phyloP scores from a whole-genome alignment of 2,113 vertebrate genomes.

The Rhynchopsitta pachyrhyncha region DNA sequence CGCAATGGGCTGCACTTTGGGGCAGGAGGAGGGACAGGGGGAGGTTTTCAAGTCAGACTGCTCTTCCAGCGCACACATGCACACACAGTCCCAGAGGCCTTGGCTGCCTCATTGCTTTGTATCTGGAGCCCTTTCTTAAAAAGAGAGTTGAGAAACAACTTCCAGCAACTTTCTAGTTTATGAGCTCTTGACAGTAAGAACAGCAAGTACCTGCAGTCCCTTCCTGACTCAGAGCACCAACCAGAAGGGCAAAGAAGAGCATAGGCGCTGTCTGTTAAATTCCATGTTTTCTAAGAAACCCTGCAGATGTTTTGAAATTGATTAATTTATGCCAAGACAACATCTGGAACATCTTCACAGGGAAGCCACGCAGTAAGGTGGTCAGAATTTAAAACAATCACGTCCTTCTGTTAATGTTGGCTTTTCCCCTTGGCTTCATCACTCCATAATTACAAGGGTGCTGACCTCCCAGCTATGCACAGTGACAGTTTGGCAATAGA shows the following conservation, averaged over 20 bases:
- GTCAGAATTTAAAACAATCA: conserved; percentile 41
- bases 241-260: neutral
- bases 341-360: conserved; percentile 63
- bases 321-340: conserved; percentile 53
- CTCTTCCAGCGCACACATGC: neutral
- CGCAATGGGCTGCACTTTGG: neutral
- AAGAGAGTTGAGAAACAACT: neutral
- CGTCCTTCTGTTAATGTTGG: conserved; percentile 35
- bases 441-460: neutral
- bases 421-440: neutral
- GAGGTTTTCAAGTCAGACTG: neutral
- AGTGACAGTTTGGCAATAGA: neutral
- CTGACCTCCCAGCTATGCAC: conserved; percentile 8
- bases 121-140: neutral
- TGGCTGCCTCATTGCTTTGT: neutral
- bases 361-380: conserved; percentile 66
- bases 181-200: neutral
- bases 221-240: neutral
- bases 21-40: neutral
- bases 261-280: neutral
- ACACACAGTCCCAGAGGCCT: neutral
- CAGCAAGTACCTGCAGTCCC: neutral
- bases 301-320: conserved; percentile 32
- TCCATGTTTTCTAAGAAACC: conserved; percentile 21
- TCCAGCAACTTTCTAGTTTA: neutral